These are phyloP conservation scores for Epirrhoe alternata DNA, from an alignment of 2,888 invertebrate genomes.

Conservation along the genomic window DNA sequence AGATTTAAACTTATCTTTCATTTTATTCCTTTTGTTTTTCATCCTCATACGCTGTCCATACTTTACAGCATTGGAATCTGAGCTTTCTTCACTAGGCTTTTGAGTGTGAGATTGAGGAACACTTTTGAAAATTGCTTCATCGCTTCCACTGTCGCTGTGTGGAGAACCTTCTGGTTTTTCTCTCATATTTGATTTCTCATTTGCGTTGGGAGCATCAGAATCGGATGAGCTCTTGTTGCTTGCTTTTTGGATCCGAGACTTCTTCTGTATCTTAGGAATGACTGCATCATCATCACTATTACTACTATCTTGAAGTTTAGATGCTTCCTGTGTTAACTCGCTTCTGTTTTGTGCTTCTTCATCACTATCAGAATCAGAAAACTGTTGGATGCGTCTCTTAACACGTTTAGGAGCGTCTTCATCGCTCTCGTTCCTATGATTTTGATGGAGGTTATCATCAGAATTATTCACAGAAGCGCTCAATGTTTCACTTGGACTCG, in stretches of 20 bases:
- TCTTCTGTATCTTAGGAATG: constrained; percentile 16
- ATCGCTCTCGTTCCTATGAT: constrained; percentile 40
- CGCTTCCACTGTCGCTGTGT: constrained; percentile 36
- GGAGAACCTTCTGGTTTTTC: constrained; percentile 5
- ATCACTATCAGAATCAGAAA: constrained; percentile 67
- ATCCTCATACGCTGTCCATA: constrained; percentile 62
- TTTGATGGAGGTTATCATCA: constrained; percentile 28
- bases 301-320: constrained; percentile 34
- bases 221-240: constrained; percentile 39
- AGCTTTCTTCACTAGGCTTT: constrained; percentile 21
- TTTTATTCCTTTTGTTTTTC: constrained; percentile 63
- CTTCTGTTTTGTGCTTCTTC: constrained; percentile 19
- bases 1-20: constrained; percentile 69
- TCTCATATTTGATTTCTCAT: neutral
- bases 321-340: neutral
- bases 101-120: constrained; percentile 42
- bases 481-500: constrained; percentile 12
- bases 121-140: constrained; percentile 36
- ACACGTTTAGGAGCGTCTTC: constrained; percentile 45
- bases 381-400: constrained; percentile 55
- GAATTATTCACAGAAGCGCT: constrained; percentile 19
- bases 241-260: constrained; percentile 44
- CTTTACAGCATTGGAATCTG: constrained; percentile 47
- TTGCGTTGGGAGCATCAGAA: constrained; percentile 28
- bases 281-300: constrained; percentile 36